Percentiles rank a stretch among this genome's conserved stretches.
These are phyloP conservation scores for Brachypteracias leptosomus DNA, from an alignment of 2,113 vertebrate species.

Conservation along the genomic window DNA sequence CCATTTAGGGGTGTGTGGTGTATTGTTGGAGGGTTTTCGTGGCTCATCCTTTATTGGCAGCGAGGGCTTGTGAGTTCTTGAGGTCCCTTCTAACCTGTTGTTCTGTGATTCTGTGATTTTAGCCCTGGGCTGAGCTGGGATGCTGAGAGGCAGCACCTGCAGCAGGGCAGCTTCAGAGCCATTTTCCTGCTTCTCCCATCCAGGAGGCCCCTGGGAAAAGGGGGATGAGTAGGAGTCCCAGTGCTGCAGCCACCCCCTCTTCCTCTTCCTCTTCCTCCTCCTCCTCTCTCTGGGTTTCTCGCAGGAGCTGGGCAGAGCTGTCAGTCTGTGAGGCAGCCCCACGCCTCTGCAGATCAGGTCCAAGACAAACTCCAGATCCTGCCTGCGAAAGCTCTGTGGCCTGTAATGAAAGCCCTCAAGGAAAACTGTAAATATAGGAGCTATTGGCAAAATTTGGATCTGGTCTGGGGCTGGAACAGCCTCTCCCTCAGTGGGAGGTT, in stretches of 20 bases:
- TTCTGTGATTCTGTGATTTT: no score
- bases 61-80: fast-evolving
- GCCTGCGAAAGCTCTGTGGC: neutral
- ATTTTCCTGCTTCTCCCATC: fast-evolving
- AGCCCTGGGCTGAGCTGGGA: neutral
- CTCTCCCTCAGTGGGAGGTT: slow-evolving; percentile 26
- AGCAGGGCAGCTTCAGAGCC: neutral
- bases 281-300: neutral
- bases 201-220: neutral
- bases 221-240: neutral
- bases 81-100: no score
- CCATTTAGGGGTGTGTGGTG: neutral
- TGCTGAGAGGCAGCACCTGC: neutral
- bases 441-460: neutral
- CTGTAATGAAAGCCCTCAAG: slow-evolving; percentile 34
- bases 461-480: neutral
- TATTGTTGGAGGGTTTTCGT: neutral
- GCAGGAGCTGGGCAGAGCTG: neutral
- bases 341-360: neutral
- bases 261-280: neutral
- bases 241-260: fast-evolving
- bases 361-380: slow-evolving; percentile 59
- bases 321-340: neutral
- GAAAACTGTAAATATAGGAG: slow-evolving; percentile 41
- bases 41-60: neutral